A percentile compares a stretch with the other conserved stretches of the same genome.
Evolutionary conservation across 2,888 invertebrate species (phyloP).

Genomic region (Melanophora roralis): DNA sequence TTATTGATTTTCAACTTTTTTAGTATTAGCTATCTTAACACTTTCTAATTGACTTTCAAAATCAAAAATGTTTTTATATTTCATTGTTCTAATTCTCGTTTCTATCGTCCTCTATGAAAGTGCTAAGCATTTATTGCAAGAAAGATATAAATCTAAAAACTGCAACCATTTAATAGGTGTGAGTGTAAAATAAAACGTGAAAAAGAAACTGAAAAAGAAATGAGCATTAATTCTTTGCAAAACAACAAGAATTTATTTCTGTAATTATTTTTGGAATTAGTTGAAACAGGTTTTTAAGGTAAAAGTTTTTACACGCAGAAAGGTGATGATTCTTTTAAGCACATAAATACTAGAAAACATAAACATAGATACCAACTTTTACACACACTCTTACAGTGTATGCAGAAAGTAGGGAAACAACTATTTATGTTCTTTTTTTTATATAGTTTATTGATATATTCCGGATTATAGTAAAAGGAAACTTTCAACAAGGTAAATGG

Average conservation of each 20-base stretch:
- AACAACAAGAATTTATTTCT: slow-evolving; percentile 73
- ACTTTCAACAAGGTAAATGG: neutral
- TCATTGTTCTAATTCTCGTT: neutral
- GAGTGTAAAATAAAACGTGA: slow-evolving; percentile 20
- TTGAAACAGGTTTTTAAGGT: slow-evolving; percentile 61
- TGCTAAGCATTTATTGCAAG: slow-evolving; percentile 20
- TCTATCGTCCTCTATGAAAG: neutral
- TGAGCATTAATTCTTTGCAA: slow-evolving; percentile 72
- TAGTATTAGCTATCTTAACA: slow-evolving; percentile 44
- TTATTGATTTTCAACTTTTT: slow-evolving; percentile 17
- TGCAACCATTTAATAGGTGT: slow-evolving; percentile 17
- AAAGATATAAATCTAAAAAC: slow-evolving; percentile 44
- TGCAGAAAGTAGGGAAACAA: neutral
- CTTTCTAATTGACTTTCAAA: slow-evolving; percentile 43
- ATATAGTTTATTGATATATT: slow-evolving; percentile 31
- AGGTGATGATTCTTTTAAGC: slow-evolving; percentile 6
- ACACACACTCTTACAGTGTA: neutral
- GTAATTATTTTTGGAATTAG: slow-evolving; percentile 75
- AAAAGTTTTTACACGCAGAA: slow-evolving; percentile 23
- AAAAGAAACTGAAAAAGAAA: slow-evolving; percentile 18
- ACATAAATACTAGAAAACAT: neutral
- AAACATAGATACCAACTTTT: neutral
- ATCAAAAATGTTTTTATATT: slow-evolving; percentile 38
- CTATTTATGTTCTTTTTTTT: slow-evolving; percentile 9
- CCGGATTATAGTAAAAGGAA: slow-evolving; percentile 2